Evolutionary conservation across 2,797 vertebrate species (phyloP).

Genomic region (Takifugu rubripes): DNA sequence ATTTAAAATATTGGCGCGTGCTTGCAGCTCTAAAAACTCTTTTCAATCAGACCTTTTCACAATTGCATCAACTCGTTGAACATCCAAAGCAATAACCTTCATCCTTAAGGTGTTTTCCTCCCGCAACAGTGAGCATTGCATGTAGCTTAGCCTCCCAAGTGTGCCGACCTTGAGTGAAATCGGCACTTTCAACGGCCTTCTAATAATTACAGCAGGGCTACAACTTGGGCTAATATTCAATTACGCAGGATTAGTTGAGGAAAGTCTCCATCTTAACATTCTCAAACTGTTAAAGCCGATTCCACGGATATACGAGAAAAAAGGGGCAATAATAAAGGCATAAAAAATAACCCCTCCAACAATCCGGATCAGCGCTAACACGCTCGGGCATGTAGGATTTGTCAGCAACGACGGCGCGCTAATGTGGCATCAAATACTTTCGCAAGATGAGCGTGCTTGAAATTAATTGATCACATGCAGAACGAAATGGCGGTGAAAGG

Average conservation of each 20-base stretch:
- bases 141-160: conserved; percentile 38
- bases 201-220: conserved; percentile 61
- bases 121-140: conserved; percentile 31
- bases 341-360: conserved; percentile 9
- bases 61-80: conserved; percentile 75
- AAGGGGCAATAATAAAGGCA: background rate
- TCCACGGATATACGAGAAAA: conserved; percentile 49
- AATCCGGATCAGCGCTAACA: conserved; percentile 50
- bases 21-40: conserved; percentile 57
- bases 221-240: conserved; percentile 76
- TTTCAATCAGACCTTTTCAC: conserved; percentile 67
- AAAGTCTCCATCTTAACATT: conserved; percentile 63
- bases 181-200: conserved; percentile 37
- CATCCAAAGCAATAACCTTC: conserved; percentile 60
- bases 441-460: conserved; percentile 31
- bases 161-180: conserved; percentile 33
- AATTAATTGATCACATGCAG: conserved; percentile 43
- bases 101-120: conserved; percentile 63
- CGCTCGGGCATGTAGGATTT: conserved; percentile 49
- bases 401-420: conserved; percentile 47
- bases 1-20: conserved; percentile 58
- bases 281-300: conserved; percentile 68
- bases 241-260: conserved; percentile 67
- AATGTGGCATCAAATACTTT: conserved; percentile 55
- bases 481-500: conserved; percentile 33